Evolutionary conservation across 64 coral and sea anemone genomes (phyloP).

Genomic region (Montipora foliosa): DNA sequence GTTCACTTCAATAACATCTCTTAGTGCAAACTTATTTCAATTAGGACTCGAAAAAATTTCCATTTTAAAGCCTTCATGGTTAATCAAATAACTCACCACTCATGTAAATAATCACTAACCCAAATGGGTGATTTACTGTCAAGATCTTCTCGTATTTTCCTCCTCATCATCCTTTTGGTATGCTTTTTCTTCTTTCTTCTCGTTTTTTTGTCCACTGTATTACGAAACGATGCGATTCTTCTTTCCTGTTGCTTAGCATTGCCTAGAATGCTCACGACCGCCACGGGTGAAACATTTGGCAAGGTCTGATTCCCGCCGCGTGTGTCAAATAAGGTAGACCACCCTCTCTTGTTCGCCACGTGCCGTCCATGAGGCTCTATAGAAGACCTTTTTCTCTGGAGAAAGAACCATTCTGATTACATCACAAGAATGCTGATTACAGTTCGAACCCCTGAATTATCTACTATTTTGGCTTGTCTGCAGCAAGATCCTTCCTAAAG

Average conservation of each 20-base stretch:
- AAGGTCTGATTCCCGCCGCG: conserved; percentile 25
- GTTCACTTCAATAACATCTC: conserved; percentile 11
- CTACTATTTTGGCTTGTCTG: neutral
- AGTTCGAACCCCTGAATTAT: neutral
- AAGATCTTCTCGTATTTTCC: neutral
- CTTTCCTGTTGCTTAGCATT: neutral
- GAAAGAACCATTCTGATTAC: neutral
- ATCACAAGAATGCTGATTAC: neutral
- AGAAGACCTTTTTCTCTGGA: conserved; percentile 8
- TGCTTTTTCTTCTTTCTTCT: neutral
- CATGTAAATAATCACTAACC: conserved; percentile 37
- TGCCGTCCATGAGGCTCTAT: conserved; percentile 48
- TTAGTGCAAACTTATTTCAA: neutral
- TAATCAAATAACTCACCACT: neutral
- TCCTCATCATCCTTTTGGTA: neutral
- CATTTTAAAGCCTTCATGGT: neutral
- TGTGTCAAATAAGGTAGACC: conserved; percentile 51
- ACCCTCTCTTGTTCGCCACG: conserved; percentile 59
- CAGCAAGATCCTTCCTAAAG: neutral
- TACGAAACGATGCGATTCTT: neutral
- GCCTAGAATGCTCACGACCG: neutral
- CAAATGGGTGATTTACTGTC: neutral
- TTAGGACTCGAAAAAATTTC: neutral
- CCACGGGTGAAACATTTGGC: conserved; percentile 26
- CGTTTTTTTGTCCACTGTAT: neutral